These are phyloP conservation scores for Passer montanus DNA, from an alignment of 2,113 vertebrate species.

Conservation along the genomic window DNA sequence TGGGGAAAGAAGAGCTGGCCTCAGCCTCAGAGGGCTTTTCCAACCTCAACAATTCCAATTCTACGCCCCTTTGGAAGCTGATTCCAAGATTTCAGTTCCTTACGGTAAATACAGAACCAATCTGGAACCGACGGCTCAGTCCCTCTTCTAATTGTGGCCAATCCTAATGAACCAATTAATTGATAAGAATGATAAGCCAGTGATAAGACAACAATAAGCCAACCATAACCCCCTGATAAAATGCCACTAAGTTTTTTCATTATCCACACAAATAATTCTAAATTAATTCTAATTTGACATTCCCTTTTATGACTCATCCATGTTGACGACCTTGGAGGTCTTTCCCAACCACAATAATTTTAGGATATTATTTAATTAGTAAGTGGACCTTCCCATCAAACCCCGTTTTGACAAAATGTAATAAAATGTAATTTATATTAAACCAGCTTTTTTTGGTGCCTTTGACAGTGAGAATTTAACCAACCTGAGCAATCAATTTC, in stretches of 20 bases:
- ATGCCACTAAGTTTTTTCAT: rapidly evolving
- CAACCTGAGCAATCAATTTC: not conserved
- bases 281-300: not conserved
- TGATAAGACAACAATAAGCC: not conserved
- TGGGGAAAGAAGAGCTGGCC: not conserved
- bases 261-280: not conserved
- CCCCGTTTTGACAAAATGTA: not conserved
- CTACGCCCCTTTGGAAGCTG: rapidly evolving
- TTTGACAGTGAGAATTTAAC: not conserved
- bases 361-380: not conserved
- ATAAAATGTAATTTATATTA: not conserved
- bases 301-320: no score
- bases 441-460: not conserved
- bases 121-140: not conserved
- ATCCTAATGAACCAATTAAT: not conserved
- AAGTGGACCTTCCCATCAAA: not conserved
- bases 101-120: rapidly evolving
- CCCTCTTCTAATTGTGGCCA: not conserved
- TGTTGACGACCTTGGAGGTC: rapidly evolving
- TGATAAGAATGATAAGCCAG: not conserved
- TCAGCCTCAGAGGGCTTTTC: not conserved
- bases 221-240: not conserved
- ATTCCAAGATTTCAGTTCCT: no score
- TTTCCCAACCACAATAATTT: not conserved
- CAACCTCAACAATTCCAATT: no score